Conservation (phyloP, 2,888 invertebrate species). For the Poecilobothrus nobilitatus region DNA sequence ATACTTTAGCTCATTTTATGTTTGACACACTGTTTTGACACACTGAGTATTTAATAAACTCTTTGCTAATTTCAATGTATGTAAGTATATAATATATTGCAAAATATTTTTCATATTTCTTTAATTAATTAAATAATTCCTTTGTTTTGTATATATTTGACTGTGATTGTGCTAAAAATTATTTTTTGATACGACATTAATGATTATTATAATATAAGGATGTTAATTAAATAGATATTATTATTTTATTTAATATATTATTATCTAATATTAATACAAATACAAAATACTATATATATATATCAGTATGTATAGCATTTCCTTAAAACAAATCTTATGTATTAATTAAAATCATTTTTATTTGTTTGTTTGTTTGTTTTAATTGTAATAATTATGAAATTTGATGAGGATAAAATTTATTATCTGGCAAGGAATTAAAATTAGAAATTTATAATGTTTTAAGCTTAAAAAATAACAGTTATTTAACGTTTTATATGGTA, state of each 20-base stretch:
- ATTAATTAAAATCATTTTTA: background rate
- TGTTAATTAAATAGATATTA: background rate
- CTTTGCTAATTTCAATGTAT: background rate
- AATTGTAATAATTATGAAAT: too few species aligned
- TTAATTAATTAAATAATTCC: background rate
- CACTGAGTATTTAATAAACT: too few species aligned
- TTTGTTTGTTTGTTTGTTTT: background rate
- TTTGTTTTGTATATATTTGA: background rate
- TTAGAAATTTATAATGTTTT: too few species aligned
- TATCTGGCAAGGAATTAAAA: too few species aligned
- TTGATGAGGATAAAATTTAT: too few species aligned
- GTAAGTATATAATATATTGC: background rate
- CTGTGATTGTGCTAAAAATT: background rate
- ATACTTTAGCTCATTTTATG: too few species aligned
- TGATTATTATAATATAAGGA: conserved; percentile 2
- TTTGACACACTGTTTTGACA: too few species aligned
- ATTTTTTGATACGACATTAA: background rate
- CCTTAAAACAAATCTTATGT: background rate
- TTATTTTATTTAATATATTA: too few species aligned
- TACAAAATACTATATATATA: background rate
- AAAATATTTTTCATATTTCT: background rate
- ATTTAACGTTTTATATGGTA: too few species aligned
- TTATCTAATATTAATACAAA: background rate
- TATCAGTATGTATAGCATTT: background rate
- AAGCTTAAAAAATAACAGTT: too few species aligned